Evolutionary conservation across 2,113 vertebrate species (phyloP).

Genomic region (Mirza zaza): DNA sequence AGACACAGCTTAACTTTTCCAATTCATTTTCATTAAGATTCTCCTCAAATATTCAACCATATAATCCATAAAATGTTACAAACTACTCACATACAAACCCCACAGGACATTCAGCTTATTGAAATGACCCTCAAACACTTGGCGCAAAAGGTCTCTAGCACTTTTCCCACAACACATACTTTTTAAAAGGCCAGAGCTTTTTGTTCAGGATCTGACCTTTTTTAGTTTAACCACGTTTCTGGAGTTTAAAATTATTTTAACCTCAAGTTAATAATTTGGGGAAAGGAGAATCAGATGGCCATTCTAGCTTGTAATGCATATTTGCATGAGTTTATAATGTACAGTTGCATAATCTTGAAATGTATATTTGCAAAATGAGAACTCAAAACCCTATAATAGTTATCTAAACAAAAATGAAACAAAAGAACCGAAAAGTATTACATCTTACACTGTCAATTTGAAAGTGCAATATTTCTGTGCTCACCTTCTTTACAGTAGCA

Average conservation of each 20-base stretch:
- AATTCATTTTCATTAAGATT: not conserved
- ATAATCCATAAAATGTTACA: not conserved
- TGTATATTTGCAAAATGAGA: not conserved
- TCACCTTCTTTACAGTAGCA: not conserved
- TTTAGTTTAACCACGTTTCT: not conserved
- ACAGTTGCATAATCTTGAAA: not conserved
- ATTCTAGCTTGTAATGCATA: not conserved
- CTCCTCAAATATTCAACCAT: not conserved
- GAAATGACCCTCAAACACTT: not conserved
- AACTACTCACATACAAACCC: not conserved
- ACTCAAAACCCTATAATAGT: not conserved
- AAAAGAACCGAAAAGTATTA: not conserved
- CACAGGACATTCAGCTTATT: not conserved
- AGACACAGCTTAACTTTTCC: not conserved
- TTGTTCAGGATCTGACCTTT: not conserved
- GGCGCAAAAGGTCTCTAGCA: not conserved
- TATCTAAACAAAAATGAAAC: not conserved
- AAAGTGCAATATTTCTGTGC: not conserved
- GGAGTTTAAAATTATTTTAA: conserved; percentile 15
- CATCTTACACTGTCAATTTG: not conserved
- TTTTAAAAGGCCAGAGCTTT: not conserved
- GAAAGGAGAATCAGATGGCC: not conserved
- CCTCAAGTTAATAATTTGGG: not conserved
- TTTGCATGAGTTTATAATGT: not conserved
- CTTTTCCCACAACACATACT: not conserved